phyloP scores from a whole-genome alignment of 2,797 vertebrate genomes.

The Rhodeus uyekii region DNA sequence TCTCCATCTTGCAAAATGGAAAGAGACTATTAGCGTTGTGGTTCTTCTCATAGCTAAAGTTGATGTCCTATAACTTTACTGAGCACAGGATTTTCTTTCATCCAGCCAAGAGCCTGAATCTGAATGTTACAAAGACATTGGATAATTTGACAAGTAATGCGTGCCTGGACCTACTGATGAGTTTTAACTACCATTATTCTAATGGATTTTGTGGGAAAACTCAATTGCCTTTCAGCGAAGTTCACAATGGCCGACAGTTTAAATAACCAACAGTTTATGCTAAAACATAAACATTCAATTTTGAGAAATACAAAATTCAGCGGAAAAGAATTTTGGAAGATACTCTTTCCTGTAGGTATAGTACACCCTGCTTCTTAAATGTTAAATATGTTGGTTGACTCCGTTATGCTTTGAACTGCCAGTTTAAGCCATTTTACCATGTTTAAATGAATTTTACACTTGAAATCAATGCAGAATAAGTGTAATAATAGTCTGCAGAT shows the following conservation, averaged over 20 bases:
- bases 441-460: not conserved
- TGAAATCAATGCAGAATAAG: not conserved
- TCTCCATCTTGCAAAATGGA: conserved; percentile 64
- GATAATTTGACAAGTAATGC: conserved; percentile 69
- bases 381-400: not conserved
- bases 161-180: conserved; percentile 70
- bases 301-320: conserved; percentile 14
- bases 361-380: not conserved
- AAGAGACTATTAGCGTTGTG: conserved; percentile 67
- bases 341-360: not conserved
- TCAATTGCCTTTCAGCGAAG: conserved; percentile 64
- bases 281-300: conserved; percentile 27
- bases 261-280: conserved; percentile 36
- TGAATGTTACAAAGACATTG: conserved; percentile 61
- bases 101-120: conserved; percentile 66
- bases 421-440: not conserved
- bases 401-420: not conserved
- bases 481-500: conserved; percentile 5
- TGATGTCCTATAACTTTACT: conserved; percentile 69
- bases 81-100: conserved; percentile 58
- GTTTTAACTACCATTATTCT: conserved; percentile 73
- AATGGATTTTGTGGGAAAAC: conserved; percentile 73
- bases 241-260: conserved; percentile 29
- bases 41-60: conserved; percentile 73
- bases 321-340: conserved; percentile 5